phyloP scores from a whole-genome alignment of 2,888 invertebrate genomes.

The Palloptera scutellata region DNA sequence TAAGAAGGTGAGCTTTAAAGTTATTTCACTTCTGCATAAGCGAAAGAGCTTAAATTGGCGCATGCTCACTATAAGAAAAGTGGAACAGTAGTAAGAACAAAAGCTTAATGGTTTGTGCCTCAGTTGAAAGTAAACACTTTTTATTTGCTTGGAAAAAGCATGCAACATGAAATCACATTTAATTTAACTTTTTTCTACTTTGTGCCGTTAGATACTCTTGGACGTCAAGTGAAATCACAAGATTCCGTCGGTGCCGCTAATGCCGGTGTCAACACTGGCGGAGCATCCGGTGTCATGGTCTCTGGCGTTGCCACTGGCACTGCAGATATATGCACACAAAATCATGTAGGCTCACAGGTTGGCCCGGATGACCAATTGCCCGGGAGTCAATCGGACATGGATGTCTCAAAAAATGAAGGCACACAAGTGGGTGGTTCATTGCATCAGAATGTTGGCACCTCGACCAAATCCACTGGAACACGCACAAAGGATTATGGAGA shows the following conservation, averaged over 20 bases:
- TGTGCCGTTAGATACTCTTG: conserved; percentile 63
- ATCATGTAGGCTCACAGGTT: conserved; percentile 72
- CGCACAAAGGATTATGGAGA: conserved; percentile 72
- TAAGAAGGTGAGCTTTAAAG: background rate
- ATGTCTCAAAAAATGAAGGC: conserved; percentile 78
- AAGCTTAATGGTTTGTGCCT: conserved; percentile 14
- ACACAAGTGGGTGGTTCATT: conserved; percentile 82
- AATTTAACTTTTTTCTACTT: background rate
- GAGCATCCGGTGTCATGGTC: conserved; percentile 38
- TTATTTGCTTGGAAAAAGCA: background rate
- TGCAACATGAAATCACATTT: background rate
- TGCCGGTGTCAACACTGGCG: conserved; percentile 58
- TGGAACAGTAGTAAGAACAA: background rate
- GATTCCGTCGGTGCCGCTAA: conserved; percentile 72
- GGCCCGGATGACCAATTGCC: conserved; percentile 64
- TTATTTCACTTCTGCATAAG: background rate
- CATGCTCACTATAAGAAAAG: conserved; percentile 2
- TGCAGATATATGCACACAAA: conserved; percentile 73
- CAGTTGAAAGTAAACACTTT: background rate
- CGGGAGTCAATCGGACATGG: conserved; percentile 65
- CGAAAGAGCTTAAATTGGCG: background rate
- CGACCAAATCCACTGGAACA: conserved; percentile 72
- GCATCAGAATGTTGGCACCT: conserved; percentile 67
- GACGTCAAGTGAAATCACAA: conserved; percentile 76
- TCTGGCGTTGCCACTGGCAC: conserved; percentile 50